Evolutionary conservation across 2,888 invertebrate genomes (phyloP), one percentile per base, ranked within the genome.

Genomic region (Fabriciana adippe): DNA sequence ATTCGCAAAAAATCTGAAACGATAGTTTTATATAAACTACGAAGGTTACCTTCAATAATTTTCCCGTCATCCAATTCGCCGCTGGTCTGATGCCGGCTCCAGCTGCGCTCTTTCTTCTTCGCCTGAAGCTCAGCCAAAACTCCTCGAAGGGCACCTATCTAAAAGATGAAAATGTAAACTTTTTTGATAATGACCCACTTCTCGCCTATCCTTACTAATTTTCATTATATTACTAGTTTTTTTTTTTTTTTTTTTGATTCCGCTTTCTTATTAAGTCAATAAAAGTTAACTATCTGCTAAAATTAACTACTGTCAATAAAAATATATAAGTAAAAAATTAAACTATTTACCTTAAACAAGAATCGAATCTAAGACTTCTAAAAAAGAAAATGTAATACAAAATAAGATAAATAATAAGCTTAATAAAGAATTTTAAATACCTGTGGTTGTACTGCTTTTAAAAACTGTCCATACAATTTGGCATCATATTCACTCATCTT

Each of bases 11-110:
- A 26, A 26, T 0, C 18, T 18, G 18, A 26, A 26, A 26, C 26
- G 26, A 26, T 26, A 26, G 26, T 26, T 26, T 21, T 26, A 15
- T 1, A 15, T 55, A 21, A 5, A 18, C 31, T 15, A 0, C 6
- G 11, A 3, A 18, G 18, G 18, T 14, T 84, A 93, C 97, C 98
- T 93, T 99, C 99, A 76, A 99, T 97, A 68, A 99, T 94, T 85
- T 99, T 98, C 0, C 96, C 95, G 77, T 99, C 99, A 79, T 99
- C 99, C 45, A 99, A 88, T 84, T 99, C 99, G 0, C 99, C 99
- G 64, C 97, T 95, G 0, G 98, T 98, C 89, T 99, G 99, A 84
- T 99, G 97, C 65, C 97, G 94, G 65, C 96, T 94, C 99, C 99
- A 99, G 78, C 98, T 97, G 0, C 99, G 93, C 81, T 99, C 98